phyloP scores from a whole-genome alignment of 2,888 invertebrate genomes.

The Nasonovia ribisnigri region DNA sequence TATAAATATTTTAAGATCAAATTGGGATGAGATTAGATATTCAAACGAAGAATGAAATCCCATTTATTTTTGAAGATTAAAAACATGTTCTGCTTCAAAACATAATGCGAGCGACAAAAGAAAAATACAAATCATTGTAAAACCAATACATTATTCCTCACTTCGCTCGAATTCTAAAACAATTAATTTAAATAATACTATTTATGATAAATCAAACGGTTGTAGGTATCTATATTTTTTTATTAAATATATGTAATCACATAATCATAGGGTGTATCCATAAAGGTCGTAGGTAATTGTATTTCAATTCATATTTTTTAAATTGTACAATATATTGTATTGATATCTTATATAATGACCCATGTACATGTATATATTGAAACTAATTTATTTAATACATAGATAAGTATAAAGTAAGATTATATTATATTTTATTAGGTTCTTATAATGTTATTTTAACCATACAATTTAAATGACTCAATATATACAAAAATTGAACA shows the following conservation, averaged over 20 bases:
- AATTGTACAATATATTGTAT: not conserved
- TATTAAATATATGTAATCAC: not conserved
- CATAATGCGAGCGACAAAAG: not conserved
- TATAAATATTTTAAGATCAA: no score
- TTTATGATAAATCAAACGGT: not conserved
- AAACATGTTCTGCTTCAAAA: not conserved
- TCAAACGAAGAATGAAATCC: not conserved
- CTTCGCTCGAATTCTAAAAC: not conserved
- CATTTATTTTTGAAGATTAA: not conserved
- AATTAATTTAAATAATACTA: not conserved
- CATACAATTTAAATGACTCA: not conserved
- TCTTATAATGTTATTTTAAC: not conserved
- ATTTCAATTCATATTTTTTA: not conserved
- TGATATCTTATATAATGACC: not conserved
- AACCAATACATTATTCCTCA: not conserved
- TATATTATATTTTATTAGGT: not conserved
- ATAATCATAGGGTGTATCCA: not conserved
- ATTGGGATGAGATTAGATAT: no score
- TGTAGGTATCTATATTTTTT: not conserved
- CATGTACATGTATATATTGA: not conserved
- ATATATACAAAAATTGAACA: slow-evolving; percentile 15
- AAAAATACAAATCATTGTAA: no score
- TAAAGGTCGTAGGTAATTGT: not conserved
- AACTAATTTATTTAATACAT: not conserved
- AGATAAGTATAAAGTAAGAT: not conserved